These are phyloP conservation scores for Aspiorhynchus laticeps DNA, from an alignment of 2,113 vertebrate genomes.

Conservation along the genomic window DNA sequence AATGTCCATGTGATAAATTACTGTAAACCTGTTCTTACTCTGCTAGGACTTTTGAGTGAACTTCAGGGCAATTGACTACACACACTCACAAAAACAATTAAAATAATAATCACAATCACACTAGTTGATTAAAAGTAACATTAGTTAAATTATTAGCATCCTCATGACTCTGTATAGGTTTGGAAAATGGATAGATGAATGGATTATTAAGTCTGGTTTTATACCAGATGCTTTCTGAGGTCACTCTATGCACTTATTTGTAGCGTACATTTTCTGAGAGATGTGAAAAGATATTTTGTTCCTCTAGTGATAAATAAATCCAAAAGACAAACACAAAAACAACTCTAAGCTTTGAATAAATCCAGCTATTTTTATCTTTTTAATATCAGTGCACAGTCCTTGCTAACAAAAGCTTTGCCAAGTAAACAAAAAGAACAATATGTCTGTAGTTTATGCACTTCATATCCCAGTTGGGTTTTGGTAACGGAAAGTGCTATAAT, in stretches of 20 bases:
- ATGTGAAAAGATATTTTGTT: neutral
- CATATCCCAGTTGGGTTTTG: neutral
- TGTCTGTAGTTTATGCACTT: neutral
- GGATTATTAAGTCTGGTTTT: neutral
- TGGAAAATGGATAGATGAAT: neutral
- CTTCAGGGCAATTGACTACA: neutral
- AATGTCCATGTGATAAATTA: neutral
- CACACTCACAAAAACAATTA: too few relatives aligned
- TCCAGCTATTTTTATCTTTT: neutral
- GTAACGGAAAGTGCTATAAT: neutral
- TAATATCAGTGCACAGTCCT: neutral
- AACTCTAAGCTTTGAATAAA: neutral
- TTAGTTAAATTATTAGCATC: too few relatives aligned
- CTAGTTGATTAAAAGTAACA: too few relatives aligned
- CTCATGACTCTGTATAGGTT: neutral
- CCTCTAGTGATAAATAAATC: neutral
- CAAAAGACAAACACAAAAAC: neutral
- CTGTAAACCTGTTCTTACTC: neutral
- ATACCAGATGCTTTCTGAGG: neutral
- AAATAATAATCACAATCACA: too few relatives aligned
- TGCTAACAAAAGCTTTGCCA: neutral
- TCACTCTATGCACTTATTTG: neutral
- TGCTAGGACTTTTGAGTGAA: neutral
- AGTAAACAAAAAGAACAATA: conserved; percentile 9
- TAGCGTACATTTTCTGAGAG: neutral